Conservation (phyloP, 2,113 vertebrate genomes). For the Cochlearius cochlearius region DNA sequence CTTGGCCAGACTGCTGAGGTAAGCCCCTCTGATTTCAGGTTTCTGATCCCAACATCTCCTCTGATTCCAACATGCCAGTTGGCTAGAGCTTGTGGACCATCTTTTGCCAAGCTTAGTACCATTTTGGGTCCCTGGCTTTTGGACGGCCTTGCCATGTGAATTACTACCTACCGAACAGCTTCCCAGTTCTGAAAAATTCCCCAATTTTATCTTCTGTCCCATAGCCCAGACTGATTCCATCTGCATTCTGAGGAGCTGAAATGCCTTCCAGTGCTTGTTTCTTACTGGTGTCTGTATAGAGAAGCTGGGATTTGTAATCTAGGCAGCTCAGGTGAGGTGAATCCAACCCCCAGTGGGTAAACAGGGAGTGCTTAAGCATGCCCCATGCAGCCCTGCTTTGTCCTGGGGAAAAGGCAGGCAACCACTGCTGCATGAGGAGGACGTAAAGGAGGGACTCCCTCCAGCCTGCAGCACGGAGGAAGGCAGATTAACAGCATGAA, state of each 20-base stretch:
- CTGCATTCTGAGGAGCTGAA: neutral
- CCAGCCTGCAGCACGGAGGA: neutral
- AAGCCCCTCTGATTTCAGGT: neutral
- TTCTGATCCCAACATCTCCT: neutral
- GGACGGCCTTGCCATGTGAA: neutral
- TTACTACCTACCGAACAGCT: neutral
- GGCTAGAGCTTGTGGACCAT: neutral
- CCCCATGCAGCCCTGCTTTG: neutral
- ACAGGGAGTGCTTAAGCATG: no score
- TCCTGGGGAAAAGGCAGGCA: neutral
- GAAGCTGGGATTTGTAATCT: neutral
- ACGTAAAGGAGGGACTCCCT: neutral
- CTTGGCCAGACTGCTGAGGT: neutral
- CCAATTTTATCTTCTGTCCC: neutral
- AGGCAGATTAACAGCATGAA: neutral
- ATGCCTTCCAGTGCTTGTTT: neutral
- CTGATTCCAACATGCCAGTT: rapidly evolving
- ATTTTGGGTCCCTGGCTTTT: neutral
- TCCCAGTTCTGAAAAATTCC: neutral
- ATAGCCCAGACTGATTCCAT: neutral
- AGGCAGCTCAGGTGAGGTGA: neutral
- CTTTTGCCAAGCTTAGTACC: neutral
- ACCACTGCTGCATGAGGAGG: neutral
- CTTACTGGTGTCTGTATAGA: neutral
- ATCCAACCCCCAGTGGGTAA: neutral